Evolutionary conservation across 2,113 vertebrate species (phyloP).

Genomic region (Pluvianellus socialis): DNA sequence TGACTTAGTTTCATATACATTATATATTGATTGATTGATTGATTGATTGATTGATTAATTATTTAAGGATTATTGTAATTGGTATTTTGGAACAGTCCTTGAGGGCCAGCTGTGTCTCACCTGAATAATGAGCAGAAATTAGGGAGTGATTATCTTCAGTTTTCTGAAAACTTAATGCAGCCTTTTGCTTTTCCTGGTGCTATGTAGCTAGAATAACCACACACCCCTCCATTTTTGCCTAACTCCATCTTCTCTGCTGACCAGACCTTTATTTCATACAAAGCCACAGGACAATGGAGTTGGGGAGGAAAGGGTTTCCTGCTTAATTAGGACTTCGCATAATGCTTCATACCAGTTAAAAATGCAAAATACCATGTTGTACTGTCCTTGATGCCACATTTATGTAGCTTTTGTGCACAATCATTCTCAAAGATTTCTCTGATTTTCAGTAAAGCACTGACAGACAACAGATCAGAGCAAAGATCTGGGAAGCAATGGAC

Average conservation of each 20-base stretch:
- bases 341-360: neutral
- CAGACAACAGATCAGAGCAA: neutral
- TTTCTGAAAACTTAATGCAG: neutral
- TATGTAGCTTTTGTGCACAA: neutral
- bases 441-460: neutral
- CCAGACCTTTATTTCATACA: neutral
- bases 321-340: neutral
- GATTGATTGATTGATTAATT: neutral
- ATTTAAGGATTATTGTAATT: neutral
- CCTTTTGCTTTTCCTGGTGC: neutral
- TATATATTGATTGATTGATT: neutral
- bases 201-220: neutral
- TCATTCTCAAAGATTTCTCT: neutral
- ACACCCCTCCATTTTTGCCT: fast-evolving
- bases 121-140: neutral
- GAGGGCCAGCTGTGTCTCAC: neutral
- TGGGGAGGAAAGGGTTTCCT: neutral
- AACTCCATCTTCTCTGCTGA: neutral
- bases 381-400: neutral
- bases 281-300: neutral
- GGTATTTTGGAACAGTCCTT: neutral
- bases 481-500: neutral
- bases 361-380: neutral
- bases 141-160: neutral
- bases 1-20: neutral